Evolutionary conservation across 1,140 invertebrate genomes (phyloP).

Genomic region (Papilio xuthus): DNA sequence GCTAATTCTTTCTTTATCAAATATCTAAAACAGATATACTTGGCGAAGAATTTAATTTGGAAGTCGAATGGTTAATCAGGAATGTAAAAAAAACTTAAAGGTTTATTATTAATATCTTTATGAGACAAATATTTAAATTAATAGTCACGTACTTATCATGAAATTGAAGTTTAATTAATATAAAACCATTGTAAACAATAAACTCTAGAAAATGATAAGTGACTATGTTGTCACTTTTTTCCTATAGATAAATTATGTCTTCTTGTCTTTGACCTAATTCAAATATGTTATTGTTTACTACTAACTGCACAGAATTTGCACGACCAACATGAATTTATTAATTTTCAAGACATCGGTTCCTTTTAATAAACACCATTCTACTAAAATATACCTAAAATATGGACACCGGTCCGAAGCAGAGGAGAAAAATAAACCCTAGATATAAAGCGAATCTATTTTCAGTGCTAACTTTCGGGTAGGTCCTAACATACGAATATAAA

Average conservation of each 20-base stretch:
- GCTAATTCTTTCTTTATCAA: neutral
- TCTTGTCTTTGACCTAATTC: neutral
- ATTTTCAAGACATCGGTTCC: neutral
- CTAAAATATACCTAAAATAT: slow-evolving; percentile 51
- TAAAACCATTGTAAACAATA: neutral
- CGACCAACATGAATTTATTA: slow-evolving; percentile 38
- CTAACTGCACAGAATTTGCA: neutral
- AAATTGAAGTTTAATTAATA: neutral
- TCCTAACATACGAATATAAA: slow-evolving; percentile 37
- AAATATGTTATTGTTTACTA: neutral
- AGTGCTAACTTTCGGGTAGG: slow-evolving; percentile 79
- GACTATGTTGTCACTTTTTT: neutral
- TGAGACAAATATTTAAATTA: neutral
- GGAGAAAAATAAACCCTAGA: slow-evolving; percentile 73
- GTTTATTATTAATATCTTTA: slow-evolving; percentile 4
- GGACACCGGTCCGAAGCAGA: slow-evolving; percentile 75
- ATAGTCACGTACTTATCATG: slow-evolving; percentile 12
- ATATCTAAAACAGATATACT: neutral
- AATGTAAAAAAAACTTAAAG: neutral
- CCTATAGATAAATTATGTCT: neutral
- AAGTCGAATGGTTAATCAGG: neutral
- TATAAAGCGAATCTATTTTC: slow-evolving; percentile 79
- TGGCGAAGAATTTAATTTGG: too few relatives aligned
- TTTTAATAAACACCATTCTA: neutral
- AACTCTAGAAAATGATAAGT: neutral